Base-by-base conservation (phyloP, 1,140 invertebrate genomes). In the Magallana gigas region DNA sequence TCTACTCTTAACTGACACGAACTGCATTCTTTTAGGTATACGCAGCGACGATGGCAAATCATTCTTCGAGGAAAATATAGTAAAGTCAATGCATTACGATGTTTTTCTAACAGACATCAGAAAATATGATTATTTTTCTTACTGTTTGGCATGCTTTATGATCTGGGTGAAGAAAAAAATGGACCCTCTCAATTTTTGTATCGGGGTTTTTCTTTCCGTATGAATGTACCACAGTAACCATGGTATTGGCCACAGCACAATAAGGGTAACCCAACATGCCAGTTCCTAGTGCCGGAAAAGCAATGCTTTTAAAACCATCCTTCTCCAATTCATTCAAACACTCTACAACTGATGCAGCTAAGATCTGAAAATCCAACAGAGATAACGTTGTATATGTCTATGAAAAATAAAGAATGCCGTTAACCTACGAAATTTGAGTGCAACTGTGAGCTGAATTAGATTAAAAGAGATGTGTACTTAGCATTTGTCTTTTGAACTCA, bases 261-360 rank as follows among this genome's bases (percentile, higher is more conserved):
- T 60, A 84, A 18, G 83, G 83, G n/a, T 84, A 84, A 18, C 59
- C 83, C 16, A 84, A 58, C 29, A 4, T 60, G n/a, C 83, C 83
- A 18, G 57, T 84, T 58, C 83, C 83, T 23, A 84, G 23, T 5
- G 57, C 83, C 58, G 83, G 83, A 6, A 84, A 84, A 29, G 57
- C 83, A 84, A 84, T 84, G 58, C 57, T 59, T 36, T 57, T 59
- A 14, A 23, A 36, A 29, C 48, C 8, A 1, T 59, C 29, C 16
- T 18, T 23, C 14, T 84, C 83, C 14, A 58, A 18, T 18, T 84
- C 59, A 16, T 84, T 60, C 83, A 84, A 57, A n/a, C 83, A 84
- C 2, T 60, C 5, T 23, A 84, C 11, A 16, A 62, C 36, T n/a
- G 36, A 62, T 58, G 57, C n/a, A 1, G 23, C 23, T 84, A 84